Base-by-base conservation (phyloP, 2,797 vertebrate species). In the Liasis olivaceus region DNA sequence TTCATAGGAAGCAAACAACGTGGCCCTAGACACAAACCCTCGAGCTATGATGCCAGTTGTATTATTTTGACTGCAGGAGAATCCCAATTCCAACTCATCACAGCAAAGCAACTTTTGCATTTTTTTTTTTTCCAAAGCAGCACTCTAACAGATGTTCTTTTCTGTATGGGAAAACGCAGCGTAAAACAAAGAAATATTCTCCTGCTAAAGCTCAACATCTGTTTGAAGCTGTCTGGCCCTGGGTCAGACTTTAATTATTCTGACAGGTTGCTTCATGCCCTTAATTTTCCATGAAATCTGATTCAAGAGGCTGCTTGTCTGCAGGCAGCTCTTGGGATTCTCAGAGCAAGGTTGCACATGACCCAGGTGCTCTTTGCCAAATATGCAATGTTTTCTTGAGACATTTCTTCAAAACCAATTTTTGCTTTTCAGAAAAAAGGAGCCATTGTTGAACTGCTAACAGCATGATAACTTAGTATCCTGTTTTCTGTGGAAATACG, bases 101-200 rank as follows among this genome's bases (percentile, higher is more conserved):
- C 36, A 24, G 72, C 42, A 81, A 47, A 36, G 66, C 31, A 11
- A 47, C 20, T 81, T 72, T 24, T 1, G 36, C 42, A 24, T 47
- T 81, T 36, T 54, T 36, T 36, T 54, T 36, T 90, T 0, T 0
- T 14, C 58, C 24, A 2, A 0, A 93, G 85, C 85, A 26, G 63
- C 81, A 1, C n/a, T 2, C 1, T 47, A 93, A 95, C 97, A 97
- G 96, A 96, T 97, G 97, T 96, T 96, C 94, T 93, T 72, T 87
- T 95, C 95, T 1, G 6, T 93, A 93, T 97, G 97, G 97, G 96
- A 97, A 97, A 96, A 89, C 1, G 31, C 87, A 1, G 91, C 91
- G 92, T 5, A 31, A 95, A 96, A 97, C 97, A 97, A 97, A 97
- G 96, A 92, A 96, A 97, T 95, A 96, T 95, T 97, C 96, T 97